Base-by-base conservation (phyloP, 2,888 invertebrate genomes). In the Chrysolina oricalcia region DNA sequence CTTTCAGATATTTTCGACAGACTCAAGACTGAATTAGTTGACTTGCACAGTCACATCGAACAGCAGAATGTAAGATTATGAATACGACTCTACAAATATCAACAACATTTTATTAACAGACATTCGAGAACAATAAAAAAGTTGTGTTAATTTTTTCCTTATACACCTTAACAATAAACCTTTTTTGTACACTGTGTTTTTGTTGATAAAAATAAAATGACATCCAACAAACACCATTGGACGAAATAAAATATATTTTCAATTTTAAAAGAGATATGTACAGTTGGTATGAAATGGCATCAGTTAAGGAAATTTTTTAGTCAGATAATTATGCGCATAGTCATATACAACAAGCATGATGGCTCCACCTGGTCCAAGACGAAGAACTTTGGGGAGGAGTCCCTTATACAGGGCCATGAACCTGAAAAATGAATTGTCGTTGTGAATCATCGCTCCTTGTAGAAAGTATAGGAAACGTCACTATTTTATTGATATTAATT, bases 311-410 rank as follows among this genome's bases (percentile, higher is more conserved):
- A 91, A 92, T 75, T 86, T 89, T 27, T 85, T 76, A 73, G 93
- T 92, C 84, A 98, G 90, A 88, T 91, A 95, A 70, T 93, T 90
- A 87, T 96, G 96, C 74, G 94, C 93, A 84, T 96, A 94, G 86
- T 98, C 98, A 84, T 96, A 98, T 11, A 97, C 96, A 9, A 98
- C 93, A 80, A 98, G 90, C 97, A 98, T 97, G 73, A 98, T 97
- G 1, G 97, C 98, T 21, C 98, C 98, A 64, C 97, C 97, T 0
- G 98, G 98, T 27, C 98, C 98, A 73, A 98, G 89, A 78, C 98
- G 91, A 87, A 98, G 91, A 0, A 98, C 93, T 90, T 98, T 98
- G 8, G 98, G 98, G 68, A 97, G 86, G 13, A 98, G 90, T 21
- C 98, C 98, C 90, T 98, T 98, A 89, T 98, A 98, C 3, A 98